These are phyloP conservation scores for Sarcophaga rosellei DNA, from an alignment of 2,888 invertebrate species.

Conservation along the genomic window DNA sequence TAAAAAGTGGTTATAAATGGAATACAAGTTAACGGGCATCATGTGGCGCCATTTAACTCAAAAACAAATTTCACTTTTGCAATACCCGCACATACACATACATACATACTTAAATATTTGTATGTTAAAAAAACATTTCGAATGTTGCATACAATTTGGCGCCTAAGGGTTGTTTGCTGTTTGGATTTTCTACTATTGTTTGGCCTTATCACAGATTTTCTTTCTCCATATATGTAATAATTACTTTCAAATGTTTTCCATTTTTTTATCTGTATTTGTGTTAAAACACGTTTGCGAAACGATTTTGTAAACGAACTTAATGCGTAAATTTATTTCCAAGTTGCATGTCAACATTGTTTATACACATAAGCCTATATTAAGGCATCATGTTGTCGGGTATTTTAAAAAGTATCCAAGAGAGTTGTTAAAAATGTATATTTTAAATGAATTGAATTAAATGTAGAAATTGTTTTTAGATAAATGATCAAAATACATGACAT, in stretches of 20 bases:
- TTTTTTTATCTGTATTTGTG: not conserved
- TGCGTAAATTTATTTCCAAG: not conserved
- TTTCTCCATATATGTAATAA: not conserved
- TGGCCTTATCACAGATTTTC: slow-evolving; percentile 48
- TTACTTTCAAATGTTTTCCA: not conserved
- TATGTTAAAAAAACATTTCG: slow-evolving; percentile 62
- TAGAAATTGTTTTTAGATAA: too few species aligned
- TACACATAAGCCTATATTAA: too few species aligned
- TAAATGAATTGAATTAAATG: too few species aligned
- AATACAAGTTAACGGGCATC: slow-evolving; percentile 77
- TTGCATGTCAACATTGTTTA: not conserved
- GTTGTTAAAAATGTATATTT: too few species aligned
- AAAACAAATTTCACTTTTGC: slow-evolving; percentile 71
- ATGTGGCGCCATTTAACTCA: slow-evolving; percentile 72
- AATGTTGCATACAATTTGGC: slow-evolving; percentile 72
- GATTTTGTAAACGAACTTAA: not conserved
- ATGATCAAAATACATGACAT: too few species aligned
- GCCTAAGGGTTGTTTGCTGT: slow-evolving; percentile 70
- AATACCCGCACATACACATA: slow-evolving; percentile 14
- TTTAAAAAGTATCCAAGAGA: too few species aligned
- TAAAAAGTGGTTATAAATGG: slow-evolving; percentile 61
- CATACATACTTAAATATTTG: not conserved
- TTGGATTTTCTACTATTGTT: slow-evolving; percentile 59
- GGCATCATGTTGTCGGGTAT: too few species aligned
- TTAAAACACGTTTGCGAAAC: not conserved